phyloP scores from a whole-genome alignment of 2,113 vertebrate species.

The Boulengeromyrus knoepffleri region DNA sequence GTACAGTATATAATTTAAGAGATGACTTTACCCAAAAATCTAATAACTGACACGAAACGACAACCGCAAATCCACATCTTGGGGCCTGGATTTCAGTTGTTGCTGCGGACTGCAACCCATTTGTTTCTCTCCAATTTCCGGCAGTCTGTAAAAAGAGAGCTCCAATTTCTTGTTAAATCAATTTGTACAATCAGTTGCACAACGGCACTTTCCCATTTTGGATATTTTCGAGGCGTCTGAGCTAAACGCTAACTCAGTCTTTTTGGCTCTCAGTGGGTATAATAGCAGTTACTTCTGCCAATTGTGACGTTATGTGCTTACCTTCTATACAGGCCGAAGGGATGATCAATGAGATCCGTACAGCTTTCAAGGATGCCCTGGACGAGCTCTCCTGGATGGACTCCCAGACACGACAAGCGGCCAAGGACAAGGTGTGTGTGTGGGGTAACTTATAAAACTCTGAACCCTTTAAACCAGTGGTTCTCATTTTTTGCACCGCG shows the following conservation, averaged over 20 bases:
- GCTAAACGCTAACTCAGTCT: neutral
- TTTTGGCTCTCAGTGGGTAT: neutral
- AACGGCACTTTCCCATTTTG: neutral
- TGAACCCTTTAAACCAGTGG: neutral
- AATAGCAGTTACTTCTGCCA: neutral
- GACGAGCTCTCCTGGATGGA: constrained; percentile 88
- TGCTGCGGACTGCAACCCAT: neutral
- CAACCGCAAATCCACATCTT: neutral
- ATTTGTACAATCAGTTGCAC: neutral
- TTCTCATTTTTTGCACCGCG: too few species aligned
- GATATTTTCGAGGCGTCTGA: neutral
- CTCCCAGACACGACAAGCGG: constrained; percentile 73
- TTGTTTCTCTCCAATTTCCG: neutral
- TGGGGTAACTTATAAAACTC: neutral
- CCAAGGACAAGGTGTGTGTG: constrained; percentile 85
- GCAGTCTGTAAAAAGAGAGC: neutral
- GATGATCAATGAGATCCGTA: constrained; percentile 88
- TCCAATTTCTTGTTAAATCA: neutral
- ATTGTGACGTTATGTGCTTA: neutral
- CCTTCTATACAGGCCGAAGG: constrained; percentile 72
- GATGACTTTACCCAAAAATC: neutral
- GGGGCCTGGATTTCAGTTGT: neutral
- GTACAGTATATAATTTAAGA: neutral
- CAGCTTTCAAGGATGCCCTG: constrained; percentile 79
- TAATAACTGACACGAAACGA: neutral